Evolutionary conservation across 2,797 vertebrate species (phyloP).

Genomic region (Melopsittacus undulatus): DNA sequence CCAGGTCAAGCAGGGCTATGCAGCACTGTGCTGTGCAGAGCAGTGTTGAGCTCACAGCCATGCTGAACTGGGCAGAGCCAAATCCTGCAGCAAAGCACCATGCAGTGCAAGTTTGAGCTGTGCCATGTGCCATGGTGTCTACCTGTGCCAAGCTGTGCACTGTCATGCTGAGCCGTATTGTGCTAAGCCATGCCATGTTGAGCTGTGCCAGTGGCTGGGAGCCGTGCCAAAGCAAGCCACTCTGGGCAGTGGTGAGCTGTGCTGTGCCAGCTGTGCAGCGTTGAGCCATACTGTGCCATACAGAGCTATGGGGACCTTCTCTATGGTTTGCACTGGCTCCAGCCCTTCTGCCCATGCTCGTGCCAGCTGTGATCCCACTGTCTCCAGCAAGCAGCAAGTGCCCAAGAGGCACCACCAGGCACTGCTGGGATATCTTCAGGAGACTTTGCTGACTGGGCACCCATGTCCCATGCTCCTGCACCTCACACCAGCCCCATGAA

Average conservation of each 20-base stretch:
- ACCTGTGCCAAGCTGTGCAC: background rate
- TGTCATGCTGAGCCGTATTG: background rate
- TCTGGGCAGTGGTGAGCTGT: background rate
- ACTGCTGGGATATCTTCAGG: fast-evolving
- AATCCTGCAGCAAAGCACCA: background rate
- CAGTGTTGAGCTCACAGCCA: background rate
- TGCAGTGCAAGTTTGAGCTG: fast-evolving
- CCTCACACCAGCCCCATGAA: background rate
- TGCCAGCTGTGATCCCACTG: background rate
- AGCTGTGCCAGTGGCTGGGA: background rate
- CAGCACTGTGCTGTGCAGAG: background rate
- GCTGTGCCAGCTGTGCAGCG: background rate
- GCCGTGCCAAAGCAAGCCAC: background rate
- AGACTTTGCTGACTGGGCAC: fast-evolving
- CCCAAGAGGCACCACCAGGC: background rate
- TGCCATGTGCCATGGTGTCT: background rate
- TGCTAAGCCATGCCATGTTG: background rate
- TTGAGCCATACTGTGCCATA: background rate
- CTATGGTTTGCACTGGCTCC: background rate
- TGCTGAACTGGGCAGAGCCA: background rate
- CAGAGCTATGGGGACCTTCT: no score
- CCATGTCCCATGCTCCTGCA: background rate
- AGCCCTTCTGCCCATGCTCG: fast-evolving
- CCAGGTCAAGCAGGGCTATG: background rate
- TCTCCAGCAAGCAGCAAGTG: background rate